Evolutionary conservation across 1,140 invertebrate genomes (phyloP).

Genomic region (Conus betulinus): DNA sequence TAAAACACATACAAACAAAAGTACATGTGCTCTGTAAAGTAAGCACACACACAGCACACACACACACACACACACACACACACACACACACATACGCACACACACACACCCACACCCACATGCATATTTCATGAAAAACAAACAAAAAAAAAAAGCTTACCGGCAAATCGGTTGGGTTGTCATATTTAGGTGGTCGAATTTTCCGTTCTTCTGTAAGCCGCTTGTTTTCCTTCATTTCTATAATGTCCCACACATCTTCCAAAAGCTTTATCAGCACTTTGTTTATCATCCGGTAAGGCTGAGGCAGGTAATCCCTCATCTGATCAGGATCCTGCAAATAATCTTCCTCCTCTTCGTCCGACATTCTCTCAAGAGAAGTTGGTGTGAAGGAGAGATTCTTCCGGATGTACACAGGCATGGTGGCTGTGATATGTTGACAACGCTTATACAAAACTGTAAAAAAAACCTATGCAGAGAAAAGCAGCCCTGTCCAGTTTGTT

Average conservation of each 20-base stretch:
- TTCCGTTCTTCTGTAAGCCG: conserved; percentile 56
- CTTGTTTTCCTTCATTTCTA: conserved; percentile 61
- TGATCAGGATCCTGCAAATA: conserved; percentile 71
- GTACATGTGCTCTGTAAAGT: too few species aligned
- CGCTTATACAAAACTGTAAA: neutral
- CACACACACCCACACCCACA: neutral
- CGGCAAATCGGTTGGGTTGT: conserved; percentile 36
- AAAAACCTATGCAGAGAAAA: neutral
- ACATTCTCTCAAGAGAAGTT: conserved; percentile 63
- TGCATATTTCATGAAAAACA: neutral
- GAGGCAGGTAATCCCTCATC: conserved; percentile 65
- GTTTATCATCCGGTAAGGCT: conserved; percentile 72
- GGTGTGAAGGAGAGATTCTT: conserved; percentile 68
- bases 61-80: neutral
- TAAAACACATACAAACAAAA: too few species aligned
- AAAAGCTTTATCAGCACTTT: conserved; percentile 65
- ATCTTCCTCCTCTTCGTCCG: conserved; percentile 70
- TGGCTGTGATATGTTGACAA: conserved; percentile 32
- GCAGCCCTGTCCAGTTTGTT: neutral
- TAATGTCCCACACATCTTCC: conserved; percentile 66
- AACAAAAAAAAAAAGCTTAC: conserved; percentile 19
- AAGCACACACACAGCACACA: too few species aligned
- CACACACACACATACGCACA: neutral
- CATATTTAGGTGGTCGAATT: conserved; percentile 64
- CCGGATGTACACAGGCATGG: conserved; percentile 69